Conservation (phyloP, 2,888 invertebrate species). For the Epistrophella euchroma region DNA sequence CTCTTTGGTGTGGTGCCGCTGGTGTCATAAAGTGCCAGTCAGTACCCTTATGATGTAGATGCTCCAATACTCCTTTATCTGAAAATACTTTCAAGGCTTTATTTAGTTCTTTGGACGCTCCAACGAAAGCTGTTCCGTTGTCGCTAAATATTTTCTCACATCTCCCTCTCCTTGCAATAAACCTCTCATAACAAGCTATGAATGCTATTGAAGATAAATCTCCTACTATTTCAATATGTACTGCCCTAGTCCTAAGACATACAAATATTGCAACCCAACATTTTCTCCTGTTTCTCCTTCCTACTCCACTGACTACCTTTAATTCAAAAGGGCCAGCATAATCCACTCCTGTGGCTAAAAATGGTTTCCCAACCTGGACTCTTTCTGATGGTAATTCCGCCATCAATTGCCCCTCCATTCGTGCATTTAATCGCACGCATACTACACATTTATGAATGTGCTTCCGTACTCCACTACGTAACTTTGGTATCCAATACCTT, state of each 20-base stretch:
- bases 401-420: background rate
- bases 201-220: background rate
- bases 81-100: background rate
- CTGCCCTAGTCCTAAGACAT: background rate
- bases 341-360: background rate
- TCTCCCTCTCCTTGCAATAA: background rate
- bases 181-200: background rate
- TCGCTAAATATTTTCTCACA: background rate
- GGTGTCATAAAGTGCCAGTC: background rate
- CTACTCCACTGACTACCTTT: background rate
- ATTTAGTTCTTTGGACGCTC: background rate
- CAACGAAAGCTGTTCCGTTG: slow-evolving; percentile 1
- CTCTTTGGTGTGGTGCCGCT: background rate
- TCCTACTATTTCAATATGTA: background rate
- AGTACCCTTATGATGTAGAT: background rate
- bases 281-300: background rate
- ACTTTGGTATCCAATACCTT: background rate
- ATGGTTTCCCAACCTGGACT: background rate
- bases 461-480: background rate
- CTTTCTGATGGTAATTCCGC: background rate
- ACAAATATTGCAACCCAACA: slow-evolving; percentile 10
- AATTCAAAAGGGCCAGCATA: background rate
- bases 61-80: background rate
- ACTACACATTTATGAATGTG: background rate
- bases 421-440: background rate